Base-by-base conservation (phyloP, 2,113 vertebrate species). In the Anthoscopus minutus region DNA sequence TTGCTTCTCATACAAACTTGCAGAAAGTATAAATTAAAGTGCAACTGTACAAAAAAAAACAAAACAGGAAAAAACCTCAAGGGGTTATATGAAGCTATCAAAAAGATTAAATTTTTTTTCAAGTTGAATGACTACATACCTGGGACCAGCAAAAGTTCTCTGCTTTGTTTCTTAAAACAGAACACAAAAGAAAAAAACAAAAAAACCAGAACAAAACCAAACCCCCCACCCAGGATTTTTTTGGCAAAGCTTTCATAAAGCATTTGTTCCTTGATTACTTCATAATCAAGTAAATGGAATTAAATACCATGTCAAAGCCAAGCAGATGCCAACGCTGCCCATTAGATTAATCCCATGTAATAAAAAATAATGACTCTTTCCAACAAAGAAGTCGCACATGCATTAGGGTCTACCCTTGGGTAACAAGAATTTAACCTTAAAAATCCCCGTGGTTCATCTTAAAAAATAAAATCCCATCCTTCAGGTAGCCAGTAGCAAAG, bases 1-100 rank as follows among this genome's bases (percentile, higher is more conserved):
- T 88, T 61, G 60, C 67, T 93, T 93, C 79, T 78, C 45, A 40
- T 72, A 96, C 51, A 96, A 96, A 94, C 76, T 78, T 83, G 33
- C 64, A 76, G 93, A 78, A 89, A 92, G 30, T 96, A 90, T 78
- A 96, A 96, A 96, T 92, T 96, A 96, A 97, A 95, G 95, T 96
- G 95, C 94, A 95, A 88, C 57, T 48, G 61, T 93, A 95, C 88
- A 88, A 84, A 94, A 90, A 91, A 23, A 57, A 42, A 48, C 42
- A 42, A 42, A 62, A 25, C 4, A 72, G 65, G 81, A 76, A 64
- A 89, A 92, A 61, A 30, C 44, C 53, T 86, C 6, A 1, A 16
- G 9, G n/a, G 70, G 53, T 81, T 27, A 27, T 62, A 84, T 42
- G 56, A 84, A 86, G 40, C 74, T 92, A 94, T 91, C 80, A 78